A percentile compares a stretch with the other conserved stretches of the same genome.
Conservation (phyloP, 2,888 invertebrate genomes). For the Strigamia transsilvanica region DNA sequence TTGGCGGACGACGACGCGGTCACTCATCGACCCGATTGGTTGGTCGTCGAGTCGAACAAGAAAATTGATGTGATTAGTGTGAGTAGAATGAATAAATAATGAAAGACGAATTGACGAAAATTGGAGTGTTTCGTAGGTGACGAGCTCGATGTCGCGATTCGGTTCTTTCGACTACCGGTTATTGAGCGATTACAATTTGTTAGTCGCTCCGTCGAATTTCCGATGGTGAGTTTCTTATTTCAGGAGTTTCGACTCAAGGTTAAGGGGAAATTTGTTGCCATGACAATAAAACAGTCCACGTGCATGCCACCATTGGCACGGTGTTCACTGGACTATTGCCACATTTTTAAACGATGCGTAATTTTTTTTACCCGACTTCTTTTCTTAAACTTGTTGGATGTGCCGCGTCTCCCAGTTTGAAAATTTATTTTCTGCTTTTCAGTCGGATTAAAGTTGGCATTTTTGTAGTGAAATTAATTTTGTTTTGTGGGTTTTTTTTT, state of each 20-base stretch:
- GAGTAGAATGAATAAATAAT: not conserved
- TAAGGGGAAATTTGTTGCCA: conserved; percentile 13
- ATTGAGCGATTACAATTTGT: conserved; percentile 67
- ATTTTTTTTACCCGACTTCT: conserved; percentile 8
- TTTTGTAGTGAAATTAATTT: not conserved
- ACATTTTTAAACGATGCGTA: conserved; percentile 19
- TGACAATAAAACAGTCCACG: conserved; percentile 35
- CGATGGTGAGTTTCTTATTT: conserved; percentile 66
- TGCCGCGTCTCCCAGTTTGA: conserved; percentile 15
- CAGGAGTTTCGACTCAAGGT: not conserved
- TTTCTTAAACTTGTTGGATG: conserved; percentile 26
- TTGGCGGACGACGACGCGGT: conserved; percentile 68
- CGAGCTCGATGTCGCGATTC: conserved; percentile 68
- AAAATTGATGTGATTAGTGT: not conserved
- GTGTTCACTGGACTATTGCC: not conserved
- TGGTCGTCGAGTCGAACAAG: conserved; percentile 64
- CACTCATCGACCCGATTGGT: conserved; percentile 67
- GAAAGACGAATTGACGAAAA: not conserved
- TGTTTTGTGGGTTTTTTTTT: not conserved
- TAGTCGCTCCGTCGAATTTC: conserved; percentile 72
- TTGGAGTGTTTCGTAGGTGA: conserved; percentile 58
- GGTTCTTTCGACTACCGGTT: conserved; percentile 74
- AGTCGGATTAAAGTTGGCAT: not conserved
- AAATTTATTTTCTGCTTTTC: conserved; percentile 6
- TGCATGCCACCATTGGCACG: conserved; percentile 16